Conservation (phyloP, 2,888 invertebrate species). For the Listrodromus nycthemerus region DNA sequence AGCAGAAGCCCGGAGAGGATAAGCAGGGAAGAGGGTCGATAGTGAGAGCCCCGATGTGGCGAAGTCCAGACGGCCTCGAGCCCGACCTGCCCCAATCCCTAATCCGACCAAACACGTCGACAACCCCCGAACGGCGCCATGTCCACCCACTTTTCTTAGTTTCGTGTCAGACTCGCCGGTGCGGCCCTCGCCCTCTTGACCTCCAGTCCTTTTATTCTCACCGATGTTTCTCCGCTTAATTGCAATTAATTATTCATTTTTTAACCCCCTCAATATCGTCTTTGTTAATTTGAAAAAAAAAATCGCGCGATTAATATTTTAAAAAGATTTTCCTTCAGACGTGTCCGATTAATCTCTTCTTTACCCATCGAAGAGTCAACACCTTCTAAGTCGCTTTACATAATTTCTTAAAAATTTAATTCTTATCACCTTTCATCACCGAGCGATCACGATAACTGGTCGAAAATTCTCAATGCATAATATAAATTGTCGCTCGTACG, state of each 20-base stretch:
- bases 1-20: constrained; percentile 4
- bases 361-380: too few relatives aligned
- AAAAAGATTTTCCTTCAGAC: too few relatives aligned
- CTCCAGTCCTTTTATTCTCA: constrained; percentile 6
- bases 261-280: too few relatives aligned
- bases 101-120: constrained; percentile 81
- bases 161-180: constrained; percentile 41
- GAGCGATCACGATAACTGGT: too few relatives aligned
- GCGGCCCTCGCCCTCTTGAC: constrained; percentile 38
- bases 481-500: too few relatives aligned
- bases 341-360: too few relatives aligned
- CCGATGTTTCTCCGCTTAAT: not conserved
- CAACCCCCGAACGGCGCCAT: constrained; percentile 82
- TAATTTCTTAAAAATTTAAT: too few relatives aligned
- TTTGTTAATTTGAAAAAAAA: not conserved
- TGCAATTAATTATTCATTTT: constrained; percentile 6
- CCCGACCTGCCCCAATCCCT: constrained; percentile 82
- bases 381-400: too few relatives aligned
- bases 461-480: too few relatives aligned
- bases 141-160: constrained; percentile 48
- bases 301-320: too few relatives aligned
- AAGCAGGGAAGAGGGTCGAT: constrained; percentile 46
- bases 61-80: constrained; percentile 68
- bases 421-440: too few relatives aligned
- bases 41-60: constrained; percentile 36